These are phyloP conservation scores for Symphodus melops DNA, from an alignment of 2,113 vertebrate genomes.

Conservation along the genomic window DNA sequence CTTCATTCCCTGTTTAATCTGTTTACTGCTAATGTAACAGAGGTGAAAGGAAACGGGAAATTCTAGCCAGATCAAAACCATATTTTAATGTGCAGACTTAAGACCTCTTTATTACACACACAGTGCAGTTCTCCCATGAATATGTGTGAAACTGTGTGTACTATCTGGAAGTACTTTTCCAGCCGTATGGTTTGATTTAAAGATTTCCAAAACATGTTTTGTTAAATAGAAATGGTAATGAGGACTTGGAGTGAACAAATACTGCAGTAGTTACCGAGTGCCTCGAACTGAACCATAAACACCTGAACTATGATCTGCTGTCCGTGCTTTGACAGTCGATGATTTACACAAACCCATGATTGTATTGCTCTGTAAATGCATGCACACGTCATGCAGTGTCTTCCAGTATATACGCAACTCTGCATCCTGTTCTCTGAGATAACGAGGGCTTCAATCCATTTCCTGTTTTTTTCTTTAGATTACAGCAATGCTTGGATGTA, in stretches of 20 bases:
- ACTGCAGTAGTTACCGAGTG: conserved; percentile 28
- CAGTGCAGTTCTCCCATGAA: background rate
- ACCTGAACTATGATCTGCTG: conserved; percentile 1
- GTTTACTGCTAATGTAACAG: conserved; percentile 22
- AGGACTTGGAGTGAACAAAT: background rate
- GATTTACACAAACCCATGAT: conserved; percentile 8
- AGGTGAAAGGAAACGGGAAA: conserved; percentile 17
- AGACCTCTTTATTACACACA: background rate
- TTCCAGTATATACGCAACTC: background rate
- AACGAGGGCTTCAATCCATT: background rate
- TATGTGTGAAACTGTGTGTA: background rate
- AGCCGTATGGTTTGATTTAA: background rate
- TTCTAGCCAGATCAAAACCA: background rate
- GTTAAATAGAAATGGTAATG: background rate
- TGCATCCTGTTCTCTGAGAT: background rate
- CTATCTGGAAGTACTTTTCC: background rate
- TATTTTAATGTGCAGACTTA: background rate
- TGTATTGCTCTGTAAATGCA: conserved; percentile 1
- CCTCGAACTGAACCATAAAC: conserved; percentile 14
- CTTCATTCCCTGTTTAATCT: background rate
- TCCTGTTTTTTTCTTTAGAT: background rate
- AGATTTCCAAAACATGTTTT: background rate
- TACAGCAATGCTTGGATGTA: background rate
- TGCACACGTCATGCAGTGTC: background rate
- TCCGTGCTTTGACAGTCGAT: conserved; percentile 17